Base-by-base conservation (phyloP, 2,113 vertebrate species). In the Pollachius pollachius region DNA sequence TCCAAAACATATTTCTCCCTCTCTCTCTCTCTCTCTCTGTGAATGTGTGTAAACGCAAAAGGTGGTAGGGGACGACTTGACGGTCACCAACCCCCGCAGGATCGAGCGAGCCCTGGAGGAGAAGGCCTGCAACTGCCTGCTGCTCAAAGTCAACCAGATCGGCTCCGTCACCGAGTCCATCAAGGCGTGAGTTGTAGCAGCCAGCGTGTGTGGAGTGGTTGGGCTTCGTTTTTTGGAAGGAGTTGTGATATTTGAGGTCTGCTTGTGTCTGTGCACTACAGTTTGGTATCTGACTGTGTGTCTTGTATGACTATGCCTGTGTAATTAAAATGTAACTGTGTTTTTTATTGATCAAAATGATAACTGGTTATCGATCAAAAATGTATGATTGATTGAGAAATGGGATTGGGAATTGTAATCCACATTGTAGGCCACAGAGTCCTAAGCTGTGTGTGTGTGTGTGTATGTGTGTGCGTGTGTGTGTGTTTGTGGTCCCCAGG, bases 101-200 rank as follows among this genome's bases (percentile, higher is more conserved):
- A 97, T 97, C 0, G 93, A 97, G 72, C 87, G 91, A 70, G 96
- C 96, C 0, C 92, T 96, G 67, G 95, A 96, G 69, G 95, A 97
- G 58, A 95, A 95, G 83, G 94, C 95, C 83, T 97, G 96, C 89
- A 97, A 97, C 87, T 96, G 96, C 66, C 89, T 97, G 67, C 90
- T 97, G 80, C 94, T 97, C 65, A 96, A 96, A 88, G 95, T 97
- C 88, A 97, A 96, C 86, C 96, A 97, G 89, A 97, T 96, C 0
- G 96, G 96, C 70, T 96, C 96, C 0, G 94, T 97, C 77, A 96
- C 95, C 0, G 95, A 97, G 86, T 93, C 96, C 85, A 95, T 97
- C 69, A 95, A 96, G 84, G 96, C 95, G 96, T 97, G 87, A 94
- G 95, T 93, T 69, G 11, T n/a, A 58, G 19, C 27, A 71, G 48